phyloP scores from a whole-genome alignment of 2,113 vertebrate species.

The Aegotheles bennettii region DNA sequence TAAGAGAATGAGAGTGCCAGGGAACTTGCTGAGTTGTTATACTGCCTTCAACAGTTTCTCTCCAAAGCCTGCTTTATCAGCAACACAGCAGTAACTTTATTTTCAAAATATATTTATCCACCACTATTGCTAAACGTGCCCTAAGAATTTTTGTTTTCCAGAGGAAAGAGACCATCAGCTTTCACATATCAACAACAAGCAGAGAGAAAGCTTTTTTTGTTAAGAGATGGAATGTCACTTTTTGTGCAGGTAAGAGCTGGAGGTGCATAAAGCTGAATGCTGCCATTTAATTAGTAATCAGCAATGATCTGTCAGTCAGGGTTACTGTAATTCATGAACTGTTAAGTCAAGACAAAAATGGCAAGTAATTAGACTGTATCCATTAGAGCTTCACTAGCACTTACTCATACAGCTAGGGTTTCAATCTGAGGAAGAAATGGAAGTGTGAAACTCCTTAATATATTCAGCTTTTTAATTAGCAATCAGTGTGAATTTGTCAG shows the following conservation, averaged over 20 bases:
- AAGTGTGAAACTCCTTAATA: constrained; percentile 60
- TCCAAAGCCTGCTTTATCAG: constrained; percentile 4
- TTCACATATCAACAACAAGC: constrained; percentile 15
- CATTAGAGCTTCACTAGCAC: constrained; percentile 39
- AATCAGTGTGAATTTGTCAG: constrained; percentile 73
- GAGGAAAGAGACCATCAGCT: constrained; percentile 25
- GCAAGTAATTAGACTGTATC: constrained; percentile 65
- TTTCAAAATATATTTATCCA: constrained; percentile 33
- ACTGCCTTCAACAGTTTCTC: not conserved
- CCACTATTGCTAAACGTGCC: not conserved
- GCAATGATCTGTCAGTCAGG: constrained; percentile 53
- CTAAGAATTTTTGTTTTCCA: constrained; percentile 46
- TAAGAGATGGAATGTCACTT: not conserved
- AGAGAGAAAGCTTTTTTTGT: not conserved
- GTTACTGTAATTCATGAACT: constrained; percentile 40
- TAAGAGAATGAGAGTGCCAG: not conserved
- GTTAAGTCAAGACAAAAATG: constrained; percentile 60
- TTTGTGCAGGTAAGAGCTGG: not conserved
- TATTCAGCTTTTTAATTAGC: constrained; percentile 75
- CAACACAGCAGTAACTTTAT: not conserved
- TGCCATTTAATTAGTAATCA: constrained; percentile 62
- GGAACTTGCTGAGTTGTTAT: not conserved
- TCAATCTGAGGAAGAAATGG: constrained; percentile 32
- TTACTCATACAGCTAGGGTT: constrained; percentile 29
- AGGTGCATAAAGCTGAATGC: constrained; percentile 6